Conservation (phyloP, 2,113 vertebrate genomes). For the Stegastes partitus region DNA sequence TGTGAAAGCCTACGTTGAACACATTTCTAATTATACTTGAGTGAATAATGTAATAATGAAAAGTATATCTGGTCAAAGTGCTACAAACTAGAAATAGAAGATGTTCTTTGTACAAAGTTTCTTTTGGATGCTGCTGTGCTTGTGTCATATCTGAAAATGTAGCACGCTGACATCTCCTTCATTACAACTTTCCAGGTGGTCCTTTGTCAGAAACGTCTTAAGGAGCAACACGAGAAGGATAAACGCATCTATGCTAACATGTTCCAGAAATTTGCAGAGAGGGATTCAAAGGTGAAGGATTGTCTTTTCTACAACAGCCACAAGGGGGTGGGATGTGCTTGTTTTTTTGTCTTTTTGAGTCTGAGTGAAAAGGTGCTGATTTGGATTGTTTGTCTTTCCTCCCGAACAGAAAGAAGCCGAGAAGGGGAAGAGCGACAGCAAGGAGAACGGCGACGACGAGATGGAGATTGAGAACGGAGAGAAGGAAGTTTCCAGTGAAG, state of each 20-base stretch:
- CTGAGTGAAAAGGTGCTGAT: background rate
- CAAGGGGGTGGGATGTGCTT: constrained; percentile 36
- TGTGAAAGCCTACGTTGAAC: no score
- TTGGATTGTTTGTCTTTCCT: background rate
- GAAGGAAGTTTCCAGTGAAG: constrained; percentile 63
- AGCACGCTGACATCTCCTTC: background rate
- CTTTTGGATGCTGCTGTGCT: background rate
- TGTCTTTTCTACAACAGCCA: constrained; percentile 31
- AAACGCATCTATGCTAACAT: constrained; percentile 98
- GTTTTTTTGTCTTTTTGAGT: background rate
- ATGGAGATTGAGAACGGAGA: constrained; percentile 82
- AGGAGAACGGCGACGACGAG: constrained; percentile 44
- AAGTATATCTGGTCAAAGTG: no score
- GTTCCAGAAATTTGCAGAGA: constrained; percentile 95
- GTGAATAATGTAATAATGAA: no score
- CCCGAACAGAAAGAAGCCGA: constrained; percentile 75
- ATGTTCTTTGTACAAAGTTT: no score
- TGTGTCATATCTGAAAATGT: background rate
- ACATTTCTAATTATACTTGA: no score
- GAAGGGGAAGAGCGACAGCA: constrained; percentile 54
- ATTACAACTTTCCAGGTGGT: constrained; percentile 50
- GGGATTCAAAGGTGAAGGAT: constrained; percentile 89
- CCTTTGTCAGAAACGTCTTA: constrained; percentile 92
- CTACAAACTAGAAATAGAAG: no score
- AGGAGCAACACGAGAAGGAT: constrained; percentile 94